Conservation (phyloP, 1,140 invertebrate species). For the Magallana gigas region DNA sequence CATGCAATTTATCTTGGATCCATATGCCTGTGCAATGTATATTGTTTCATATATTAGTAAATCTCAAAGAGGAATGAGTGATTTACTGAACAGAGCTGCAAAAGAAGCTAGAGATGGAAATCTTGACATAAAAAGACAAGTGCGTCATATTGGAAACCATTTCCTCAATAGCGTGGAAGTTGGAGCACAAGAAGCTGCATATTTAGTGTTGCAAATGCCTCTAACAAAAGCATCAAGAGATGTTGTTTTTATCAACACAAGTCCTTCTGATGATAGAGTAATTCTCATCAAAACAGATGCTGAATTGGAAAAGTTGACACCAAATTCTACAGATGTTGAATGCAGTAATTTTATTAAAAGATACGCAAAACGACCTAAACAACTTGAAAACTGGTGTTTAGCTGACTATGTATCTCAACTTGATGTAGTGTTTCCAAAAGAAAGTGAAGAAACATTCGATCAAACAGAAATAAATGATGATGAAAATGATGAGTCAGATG, state of each 20-base stretch:
- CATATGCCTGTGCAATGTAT: too few relatives aligned
- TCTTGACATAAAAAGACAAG: constrained; percentile 4
- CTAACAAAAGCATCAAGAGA: too few relatives aligned
- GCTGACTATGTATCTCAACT: too few relatives aligned
- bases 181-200: constrained; percentile 52
- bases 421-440: constrained; percentile 2
- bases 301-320: not conserved
- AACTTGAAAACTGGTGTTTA: too few relatives aligned
- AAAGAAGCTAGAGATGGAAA: too few relatives aligned
- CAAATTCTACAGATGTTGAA: constrained; percentile 14
- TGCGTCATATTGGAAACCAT: constrained; percentile 41
- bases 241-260: too few relatives aligned
- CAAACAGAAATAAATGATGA: constrained; percentile 30
- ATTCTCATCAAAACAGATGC: constrained; percentile 4
- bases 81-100: not conserved
- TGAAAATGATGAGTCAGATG: not conserved
- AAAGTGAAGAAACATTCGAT: not conserved
- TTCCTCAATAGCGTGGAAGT: constrained; percentile 47
- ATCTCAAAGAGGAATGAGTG: not conserved
- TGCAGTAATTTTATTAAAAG: not conserved
- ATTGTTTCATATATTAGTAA: too few relatives aligned
- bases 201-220: not conserved
- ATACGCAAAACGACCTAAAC: too few relatives aligned
- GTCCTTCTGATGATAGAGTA: too few relatives aligned
- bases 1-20: too few relatives aligned